phyloP scores from a whole-genome alignment of 2,113 vertebrate genomes.

The Mus spicilegus region DNA sequence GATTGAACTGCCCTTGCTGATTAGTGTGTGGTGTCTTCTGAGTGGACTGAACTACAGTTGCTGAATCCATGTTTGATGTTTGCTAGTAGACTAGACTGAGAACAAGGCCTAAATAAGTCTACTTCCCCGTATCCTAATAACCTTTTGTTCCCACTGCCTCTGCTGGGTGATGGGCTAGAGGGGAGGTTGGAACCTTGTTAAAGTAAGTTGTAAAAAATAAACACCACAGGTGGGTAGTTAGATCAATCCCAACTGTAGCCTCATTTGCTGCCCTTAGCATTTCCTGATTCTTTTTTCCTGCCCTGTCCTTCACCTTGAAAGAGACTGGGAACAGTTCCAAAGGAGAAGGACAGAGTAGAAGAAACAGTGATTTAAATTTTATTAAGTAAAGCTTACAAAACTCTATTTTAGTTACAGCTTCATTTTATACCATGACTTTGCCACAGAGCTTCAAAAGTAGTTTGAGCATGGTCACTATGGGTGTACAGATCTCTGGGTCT shows the following conservation, averaged over 20 bases:
- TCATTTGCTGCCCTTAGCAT: slow-evolving; percentile 25
- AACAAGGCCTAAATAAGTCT: no score
- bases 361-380: slow-evolving; percentile 49
- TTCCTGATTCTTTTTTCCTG: slow-evolving; percentile 29
- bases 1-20: no score
- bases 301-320: slow-evolving; percentile 3
- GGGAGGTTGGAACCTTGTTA: no score
- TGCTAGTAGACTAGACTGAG: no score
- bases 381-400: slow-evolving; percentile 8
- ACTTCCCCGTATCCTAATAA: no score
- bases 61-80: no score
- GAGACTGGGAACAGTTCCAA: slow-evolving; percentile 26
- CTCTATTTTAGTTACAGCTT: neutral
- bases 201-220: no score
- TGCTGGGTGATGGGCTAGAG: no score
- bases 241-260: neutral
- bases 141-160: no score
- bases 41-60: no score
- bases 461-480: neutral
- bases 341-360: neutral
- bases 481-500: no score
- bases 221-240: neutral
- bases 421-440: neutral
- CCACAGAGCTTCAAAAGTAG: neutral
- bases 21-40: no score